phyloP scores from a whole-genome alignment of 2,888 invertebrate genomes.

The Anorthoa munda region DNA sequence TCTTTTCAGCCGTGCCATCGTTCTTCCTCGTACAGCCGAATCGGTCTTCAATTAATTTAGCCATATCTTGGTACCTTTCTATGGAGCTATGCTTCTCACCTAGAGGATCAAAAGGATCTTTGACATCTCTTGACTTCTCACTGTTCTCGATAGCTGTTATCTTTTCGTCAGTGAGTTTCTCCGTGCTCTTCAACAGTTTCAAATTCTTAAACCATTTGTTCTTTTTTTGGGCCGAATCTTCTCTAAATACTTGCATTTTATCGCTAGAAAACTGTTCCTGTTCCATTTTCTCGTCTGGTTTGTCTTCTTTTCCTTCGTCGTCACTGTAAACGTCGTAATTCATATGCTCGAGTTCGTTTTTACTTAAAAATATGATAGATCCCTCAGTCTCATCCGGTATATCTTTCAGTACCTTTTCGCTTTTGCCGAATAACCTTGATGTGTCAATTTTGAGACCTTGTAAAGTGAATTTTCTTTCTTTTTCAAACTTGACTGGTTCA shows the following conservation, averaged over 20 bases:
- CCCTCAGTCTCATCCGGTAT: constrained; percentile 92
- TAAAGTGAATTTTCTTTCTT: constrained; percentile 89
- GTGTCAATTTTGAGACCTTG: constrained; percentile 89
- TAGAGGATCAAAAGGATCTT: constrained; percentile 91
- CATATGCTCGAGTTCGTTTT: constrained; percentile 92
- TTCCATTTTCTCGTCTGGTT: constrained; percentile 83
- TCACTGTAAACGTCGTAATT: constrained; percentile 90
- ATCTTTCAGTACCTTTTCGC: constrained; percentile 88
- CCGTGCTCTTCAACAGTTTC: constrained; percentile 88
- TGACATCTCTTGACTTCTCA: constrained; percentile 85
- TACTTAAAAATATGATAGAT: constrained; percentile 93
- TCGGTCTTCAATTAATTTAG: constrained; percentile 93
- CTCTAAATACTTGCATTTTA: constrained; percentile 89
- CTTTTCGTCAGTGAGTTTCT: constrained; percentile 86
- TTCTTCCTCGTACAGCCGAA: constrained; percentile 90
- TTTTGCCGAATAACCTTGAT: constrained; percentile 88
- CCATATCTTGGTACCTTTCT: constrained; percentile 94
- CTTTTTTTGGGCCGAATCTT: constrained; percentile 90
- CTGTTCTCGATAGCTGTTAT: constrained; percentile 83
- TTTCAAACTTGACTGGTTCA: constrained; percentile 88
- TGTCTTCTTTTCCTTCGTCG: constrained; percentile 88
- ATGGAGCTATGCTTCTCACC: constrained; percentile 93
- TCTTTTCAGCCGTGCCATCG: constrained; percentile 88
- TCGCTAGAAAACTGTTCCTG: constrained; percentile 86
- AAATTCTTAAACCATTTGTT: constrained; percentile 93